A percentile compares a stretch with the other conserved stretches of the same genome.
Conservation (phyloP, 2,888 invertebrate species). For the Masnerella sp. region DNA sequence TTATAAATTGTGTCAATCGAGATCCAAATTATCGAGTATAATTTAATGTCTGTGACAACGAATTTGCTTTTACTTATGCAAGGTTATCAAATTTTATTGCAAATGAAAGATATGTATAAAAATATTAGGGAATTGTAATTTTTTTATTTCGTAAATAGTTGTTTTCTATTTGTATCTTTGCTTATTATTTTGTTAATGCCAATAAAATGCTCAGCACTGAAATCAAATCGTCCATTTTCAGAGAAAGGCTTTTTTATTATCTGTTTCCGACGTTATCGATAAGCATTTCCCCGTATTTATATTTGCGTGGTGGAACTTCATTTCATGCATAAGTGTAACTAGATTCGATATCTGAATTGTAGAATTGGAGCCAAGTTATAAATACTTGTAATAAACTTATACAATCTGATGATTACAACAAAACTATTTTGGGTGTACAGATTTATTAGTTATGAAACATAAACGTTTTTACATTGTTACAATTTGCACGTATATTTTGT, state of each 20-base stretch:
- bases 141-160: too few relatives aligned
- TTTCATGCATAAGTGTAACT: conserved; percentile 8
- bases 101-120: background rate
- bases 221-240: background rate
- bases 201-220: too few relatives aligned
- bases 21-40: conserved; percentile 15
- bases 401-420: conserved; percentile 1
- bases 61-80: conserved; percentile 16
- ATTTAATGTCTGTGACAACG: background rate
- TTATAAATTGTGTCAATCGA: conserved; percentile 14
- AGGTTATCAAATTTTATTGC: too few relatives aligned
- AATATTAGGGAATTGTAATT: too few relatives aligned
- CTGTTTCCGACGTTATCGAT: conserved; percentile 57
- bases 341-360: conserved; percentile 2
- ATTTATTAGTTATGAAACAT: too few relatives aligned
- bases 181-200: too few relatives aligned
- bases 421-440: too few relatives aligned
- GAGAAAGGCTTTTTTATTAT: conserved; percentile 29
- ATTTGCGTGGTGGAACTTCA: conserved; percentile 44
- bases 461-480: too few relatives aligned
- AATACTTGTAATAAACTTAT: conserved; percentile 12
- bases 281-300: conserved; percentile 31
- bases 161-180: too few relatives aligned
- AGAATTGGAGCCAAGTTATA: conserved; percentile 2
- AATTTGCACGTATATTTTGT: too few relatives aligned